Evolutionary conservation across 1,140 invertebrate species (phyloP).

Genomic region (Mamestra configurata): DNA sequence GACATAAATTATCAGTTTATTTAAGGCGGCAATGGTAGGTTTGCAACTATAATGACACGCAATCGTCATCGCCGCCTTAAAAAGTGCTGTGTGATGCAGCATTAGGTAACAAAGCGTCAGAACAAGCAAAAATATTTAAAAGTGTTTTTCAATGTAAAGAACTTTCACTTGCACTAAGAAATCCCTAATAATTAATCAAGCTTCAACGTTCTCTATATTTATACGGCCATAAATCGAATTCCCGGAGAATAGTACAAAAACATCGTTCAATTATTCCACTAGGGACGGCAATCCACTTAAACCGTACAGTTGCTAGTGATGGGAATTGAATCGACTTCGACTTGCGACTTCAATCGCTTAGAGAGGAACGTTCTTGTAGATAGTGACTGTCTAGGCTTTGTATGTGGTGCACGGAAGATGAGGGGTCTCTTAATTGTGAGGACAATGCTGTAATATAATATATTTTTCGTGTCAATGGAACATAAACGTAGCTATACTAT

Average conservation of each 20-base stretch:
- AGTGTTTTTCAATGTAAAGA: neutral
- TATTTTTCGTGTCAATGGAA: too few species aligned
- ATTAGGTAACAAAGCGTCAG: too few species aligned
- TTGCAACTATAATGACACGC: too few species aligned
- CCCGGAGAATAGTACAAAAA: conserved; percentile 53
- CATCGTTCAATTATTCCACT: conserved; percentile 62
- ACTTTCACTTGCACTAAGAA: neutral
- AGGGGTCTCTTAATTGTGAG: neutral
- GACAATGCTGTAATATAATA: too few species aligned
- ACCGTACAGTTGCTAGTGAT: conserved; percentile 50
- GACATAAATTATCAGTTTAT: too few species aligned
- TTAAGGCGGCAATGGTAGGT: too few species aligned
- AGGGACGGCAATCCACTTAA: conserved; percentile 61
- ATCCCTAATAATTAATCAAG: conserved; percentile 39
- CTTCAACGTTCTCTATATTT: conserved; percentile 10
- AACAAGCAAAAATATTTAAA: neutral
- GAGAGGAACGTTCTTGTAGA: conserved; percentile 1
- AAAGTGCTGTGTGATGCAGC: too few species aligned
- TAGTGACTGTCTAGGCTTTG: conserved; percentile 9
- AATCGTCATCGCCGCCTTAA: too few species aligned
- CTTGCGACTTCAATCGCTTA: conserved; percentile 35
- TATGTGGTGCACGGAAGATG: neutral
- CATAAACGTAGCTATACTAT: too few species aligned
- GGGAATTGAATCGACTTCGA: conserved; percentile 33
- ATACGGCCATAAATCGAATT: conserved; percentile 45